Conservation (phyloP, 2,888 invertebrate genomes). For the Hymenopus coronatus region DNA sequence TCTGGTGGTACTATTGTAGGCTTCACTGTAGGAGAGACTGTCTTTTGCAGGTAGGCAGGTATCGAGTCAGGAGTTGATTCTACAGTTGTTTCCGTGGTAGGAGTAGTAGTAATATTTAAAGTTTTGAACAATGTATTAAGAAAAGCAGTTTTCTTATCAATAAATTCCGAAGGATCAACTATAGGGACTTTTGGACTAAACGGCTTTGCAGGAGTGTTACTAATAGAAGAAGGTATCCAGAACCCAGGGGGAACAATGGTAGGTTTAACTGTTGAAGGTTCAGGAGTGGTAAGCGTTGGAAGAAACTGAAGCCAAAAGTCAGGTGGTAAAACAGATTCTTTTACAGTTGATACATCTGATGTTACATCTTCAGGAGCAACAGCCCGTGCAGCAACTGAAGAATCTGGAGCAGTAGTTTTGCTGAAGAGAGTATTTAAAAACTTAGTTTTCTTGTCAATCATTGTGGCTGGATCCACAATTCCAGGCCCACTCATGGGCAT, state of each 20-base stretch:
- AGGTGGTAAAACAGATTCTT: not conserved
- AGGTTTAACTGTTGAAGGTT: slow-evolving; percentile 13
- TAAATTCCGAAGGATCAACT: slow-evolving; percentile 33
- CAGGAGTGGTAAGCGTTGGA: not conserved
- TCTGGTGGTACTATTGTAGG: slow-evolving; percentile 27
- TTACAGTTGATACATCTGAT: not conserved
- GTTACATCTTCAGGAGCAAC: not conserved
- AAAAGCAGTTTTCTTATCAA: slow-evolving; percentile 42
- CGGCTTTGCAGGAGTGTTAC: not conserved
- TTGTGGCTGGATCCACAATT: slow-evolving; percentile 30
- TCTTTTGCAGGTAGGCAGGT: slow-evolving; percentile 42
- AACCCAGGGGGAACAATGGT: slow-evolving; percentile 27
- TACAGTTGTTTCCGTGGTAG: slow-evolving; percentile 18
- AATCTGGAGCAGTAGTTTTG: not conserved
- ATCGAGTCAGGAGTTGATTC: slow-evolving; percentile 36
- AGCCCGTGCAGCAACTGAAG: not conserved
- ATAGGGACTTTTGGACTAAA: not conserved
- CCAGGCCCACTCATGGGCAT: not conserved
- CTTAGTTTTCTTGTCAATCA: slow-evolving; percentile 30
- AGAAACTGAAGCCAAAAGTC: slow-evolving; percentile 16
- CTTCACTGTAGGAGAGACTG: slow-evolving; percentile 31
- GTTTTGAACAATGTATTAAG: slow-evolving; percentile 42
- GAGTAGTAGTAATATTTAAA: slow-evolving; percentile 39
- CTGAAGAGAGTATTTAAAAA: slow-evolving; percentile 28
- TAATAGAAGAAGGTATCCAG: slow-evolving; percentile 20